Percentiles rank a stretch among this genome's conserved stretches.
These are phyloP conservation scores for Drosophila funebris DNA, from an alignment of 1,140 invertebrate genomes.

Conservation along the genomic window DNA sequence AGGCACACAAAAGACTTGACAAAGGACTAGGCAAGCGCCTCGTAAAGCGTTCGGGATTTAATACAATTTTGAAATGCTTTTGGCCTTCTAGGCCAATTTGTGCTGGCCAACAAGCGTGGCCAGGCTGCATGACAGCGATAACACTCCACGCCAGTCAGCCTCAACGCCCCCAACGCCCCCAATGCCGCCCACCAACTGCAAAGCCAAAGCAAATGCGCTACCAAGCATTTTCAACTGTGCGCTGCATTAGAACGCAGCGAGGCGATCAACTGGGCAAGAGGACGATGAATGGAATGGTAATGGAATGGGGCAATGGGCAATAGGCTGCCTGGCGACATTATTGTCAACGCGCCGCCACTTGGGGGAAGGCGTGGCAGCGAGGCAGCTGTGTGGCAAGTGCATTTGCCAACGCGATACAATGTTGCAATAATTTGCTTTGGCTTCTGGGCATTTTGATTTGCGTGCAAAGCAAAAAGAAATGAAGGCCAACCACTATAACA, in stretches of 20 bases:
- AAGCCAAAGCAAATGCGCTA: slow-evolving; percentile 29
- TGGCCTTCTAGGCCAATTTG: slow-evolving; percentile 71
- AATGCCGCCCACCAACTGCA: not conserved
- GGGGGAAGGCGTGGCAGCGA: no score
- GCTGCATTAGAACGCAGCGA: slow-evolving; percentile 61
- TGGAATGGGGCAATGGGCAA: slow-evolving; percentile 1
- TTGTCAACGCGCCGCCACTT: slow-evolving; percentile 28
- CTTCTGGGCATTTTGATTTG: slow-evolving; percentile 42
- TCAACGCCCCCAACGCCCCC: not conserved
- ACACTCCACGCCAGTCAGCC: slow-evolving; percentile 20
- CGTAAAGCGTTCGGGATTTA: slow-evolving; percentile 53
- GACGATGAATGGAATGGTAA: not conserved
- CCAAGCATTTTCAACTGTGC: slow-evolving; percentile 27
- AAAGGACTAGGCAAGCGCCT: slow-evolving; percentile 25
- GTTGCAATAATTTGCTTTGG: slow-evolving; percentile 53
- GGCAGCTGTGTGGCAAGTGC: slow-evolving; percentile 1
- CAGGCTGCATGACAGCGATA: slow-evolving; percentile 63
- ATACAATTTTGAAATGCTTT: slow-evolving; percentile 73
- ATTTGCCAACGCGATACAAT: slow-evolving; percentile 35
- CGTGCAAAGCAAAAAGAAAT: not conserved
- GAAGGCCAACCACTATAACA: not conserved
- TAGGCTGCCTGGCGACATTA: slow-evolving; percentile 23
- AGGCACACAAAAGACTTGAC: slow-evolving; percentile 29
- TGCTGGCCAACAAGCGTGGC: slow-evolving; percentile 39
- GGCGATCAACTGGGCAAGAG: slow-evolving; percentile 27